Percentiles rank a stretch among this genome's conserved stretches.
phyloP scores from a whole-genome alignment of 2,888 invertebrate genomes.

The Cheilosia soror region DNA sequence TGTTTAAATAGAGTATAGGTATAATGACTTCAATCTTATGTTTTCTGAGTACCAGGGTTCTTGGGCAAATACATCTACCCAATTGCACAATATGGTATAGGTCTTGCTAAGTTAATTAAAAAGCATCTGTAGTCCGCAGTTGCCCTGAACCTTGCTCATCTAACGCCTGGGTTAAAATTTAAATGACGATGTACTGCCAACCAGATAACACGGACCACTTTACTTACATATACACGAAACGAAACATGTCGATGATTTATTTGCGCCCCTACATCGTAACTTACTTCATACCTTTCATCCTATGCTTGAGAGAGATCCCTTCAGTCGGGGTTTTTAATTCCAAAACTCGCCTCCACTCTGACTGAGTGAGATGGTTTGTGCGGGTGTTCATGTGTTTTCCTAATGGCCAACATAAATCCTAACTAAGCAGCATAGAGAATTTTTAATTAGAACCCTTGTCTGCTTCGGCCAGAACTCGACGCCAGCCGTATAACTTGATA shows the following conservation, averaged over 20 bases:
- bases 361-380: slow-evolving; percentile 17
- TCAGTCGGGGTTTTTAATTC: not conserved
- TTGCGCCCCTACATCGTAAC: slow-evolving; percentile 7
- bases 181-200: slow-evolving; percentile 6
- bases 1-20: too few relatives aligned
- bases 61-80: too few relatives aligned
- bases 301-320: not conserved
- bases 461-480: slow-evolving; percentile 22
- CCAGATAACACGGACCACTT: slow-evolving; percentile 9
- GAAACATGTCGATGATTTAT: slow-evolving; percentile 10
- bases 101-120: too few relatives aligned
- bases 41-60: too few relatives aligned
- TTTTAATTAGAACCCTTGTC: slow-evolving; percentile 53
- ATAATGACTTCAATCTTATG: too few relatives aligned
- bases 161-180: slow-evolving; percentile 1
- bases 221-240: not conserved
- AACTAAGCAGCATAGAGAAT: slow-evolving; percentile 41
- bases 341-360: slow-evolving; percentile 1
- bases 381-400: slow-evolving; percentile 18
- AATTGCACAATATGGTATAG: too few relatives aligned
- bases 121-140: too few relatives aligned
- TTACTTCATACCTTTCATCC: not conserved
- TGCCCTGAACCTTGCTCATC: too few relatives aligned
- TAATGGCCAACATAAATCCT: slow-evolving; percentile 54
- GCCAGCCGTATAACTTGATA: slow-evolving; percentile 37